phyloP scores from a whole-genome alignment of 2,797 vertebrate species.

The Kryptolebias ocellatus region DNA sequence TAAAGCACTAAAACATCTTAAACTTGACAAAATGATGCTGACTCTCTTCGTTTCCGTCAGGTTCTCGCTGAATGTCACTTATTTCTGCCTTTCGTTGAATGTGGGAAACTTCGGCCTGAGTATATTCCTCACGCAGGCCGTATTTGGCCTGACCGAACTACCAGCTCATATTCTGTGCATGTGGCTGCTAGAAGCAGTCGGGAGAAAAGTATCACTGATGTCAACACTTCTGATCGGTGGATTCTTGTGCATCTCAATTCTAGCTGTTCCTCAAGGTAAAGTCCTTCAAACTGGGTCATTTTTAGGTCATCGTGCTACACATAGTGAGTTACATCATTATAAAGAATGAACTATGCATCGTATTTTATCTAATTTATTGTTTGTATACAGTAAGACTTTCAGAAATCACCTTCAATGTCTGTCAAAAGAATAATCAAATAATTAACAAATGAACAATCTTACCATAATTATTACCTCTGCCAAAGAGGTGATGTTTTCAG shows the following conservation, averaged over 20 bases:
- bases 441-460: too few relatives aligned
- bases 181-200: constrained; percentile 77
- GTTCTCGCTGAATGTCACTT: constrained; percentile 85
- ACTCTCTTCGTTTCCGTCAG: constrained; percentile 58
- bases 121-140: constrained; percentile 87
- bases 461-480: too few relatives aligned
- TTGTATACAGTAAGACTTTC: not conserved
- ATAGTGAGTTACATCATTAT: too few relatives aligned
- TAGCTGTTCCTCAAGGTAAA: constrained; percentile 83
- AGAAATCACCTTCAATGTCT: too few relatives aligned
- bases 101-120: constrained; percentile 85
- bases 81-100: constrained; percentile 83
- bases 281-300: not conserved
- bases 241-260: constrained; percentile 74
- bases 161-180: constrained; percentile 80
- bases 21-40: not conserved
- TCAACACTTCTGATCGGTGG: constrained; percentile 78
- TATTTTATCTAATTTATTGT: not conserved
- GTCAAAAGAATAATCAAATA: too few relatives aligned
- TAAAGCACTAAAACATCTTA: not conserved
- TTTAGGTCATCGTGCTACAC: not conserved
- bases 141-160: constrained; percentile 85
- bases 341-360: not conserved
- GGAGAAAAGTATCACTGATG: constrained; percentile 79
- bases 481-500: too few relatives aligned